Evolutionary conservation across 2,888 invertebrate species (phyloP), one percentile per base, ranked within the genome.

Genomic region (Noctua comes): DNA sequence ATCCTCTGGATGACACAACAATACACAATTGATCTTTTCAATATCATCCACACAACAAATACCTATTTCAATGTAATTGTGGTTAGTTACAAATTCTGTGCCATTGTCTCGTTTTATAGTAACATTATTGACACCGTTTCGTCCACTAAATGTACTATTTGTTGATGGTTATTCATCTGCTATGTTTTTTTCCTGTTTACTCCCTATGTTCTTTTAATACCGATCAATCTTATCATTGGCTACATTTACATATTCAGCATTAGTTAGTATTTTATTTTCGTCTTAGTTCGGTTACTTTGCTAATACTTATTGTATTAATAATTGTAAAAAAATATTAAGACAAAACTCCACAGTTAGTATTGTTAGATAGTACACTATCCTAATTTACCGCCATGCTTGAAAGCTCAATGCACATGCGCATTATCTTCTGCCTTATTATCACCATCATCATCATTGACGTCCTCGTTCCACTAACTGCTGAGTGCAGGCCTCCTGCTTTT

Each of bases 21-120:
- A 78, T 80, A 81, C 78, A 77, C 76, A 73, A 87, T 84, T 77
- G 82, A 64, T 80, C 43, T 71, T 85, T 89, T 85, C 86, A 88
- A 83, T 87, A 81, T 78, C 64, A 70, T 62, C 70, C 54, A 59
- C 66, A 31, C 59, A 76, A 79, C 72, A 77, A 76, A 73, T 71
- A 40, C 18, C 64, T n/a, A 74, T 57, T 76, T 65, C 48, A 81
- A 81, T 77, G 88, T 79, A 64, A 76, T 81, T 79, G 83, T 54
- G 78, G 83, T 89, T 74, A 69, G 65, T 69, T 79, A 84, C 87
- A 75, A 84, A 87, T 87, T 77, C 68, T 69, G 57, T 51, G 7
- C 75, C 71, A 83, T 87, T 89, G 88, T 89, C 62, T 66, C n/a
- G 62, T 48, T 85, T 83, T 79, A 85, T 79, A 43, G 70, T 80